Evolutionary conservation across 2,797 vertebrate genomes (phyloP), one percentile per base, ranked within the genome.

Genomic region (Myotis findleyi): DNA sequence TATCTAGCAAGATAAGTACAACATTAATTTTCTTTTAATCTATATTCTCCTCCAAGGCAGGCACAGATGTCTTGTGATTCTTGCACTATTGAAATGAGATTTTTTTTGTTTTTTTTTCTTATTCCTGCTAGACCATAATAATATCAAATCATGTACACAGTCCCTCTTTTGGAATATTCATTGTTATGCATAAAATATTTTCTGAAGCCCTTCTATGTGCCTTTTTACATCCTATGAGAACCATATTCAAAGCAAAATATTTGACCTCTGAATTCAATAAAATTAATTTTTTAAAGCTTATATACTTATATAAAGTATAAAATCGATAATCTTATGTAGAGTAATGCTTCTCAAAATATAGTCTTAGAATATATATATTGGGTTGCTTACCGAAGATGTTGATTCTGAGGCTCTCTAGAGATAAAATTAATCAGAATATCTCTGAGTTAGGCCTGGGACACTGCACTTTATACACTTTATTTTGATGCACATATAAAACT

Each of bases 181-280:
- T 33, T 87, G 9, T 79, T 88, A 87, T 27, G 83, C 25, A 81
- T 87, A 81, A 89, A 93, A 41, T 87, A 57, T 55, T 89, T 75
- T 53, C n/a, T 44, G 73, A 92, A 75, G 41, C 23, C 25, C 36
- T 85, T 38, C 33, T 62, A 11, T 57, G 30, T 95, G 27, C 44
- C n/a, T 0, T 49, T 44, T 82, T 68, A 53, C 0, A 62, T 23
- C 51, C 27, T 76, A 6, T 75, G 51, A 76, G 41, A 83, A 64
- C 64, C 62, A 88, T 82, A 59, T 53, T 71, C 30, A 47, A 84
- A 55, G 30, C 87, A 25, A 68, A 81, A 72, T 80, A n/a, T 36
- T 71, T 83, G 17, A 83, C 18, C 2, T 76, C 33, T 87, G 38
- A 77, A 62, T 83, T 76, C 77, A 95, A 38, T 30, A 44, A 71